Evolutionary conservation across 1,140 invertebrate genomes (phyloP).

Genomic region (Pogonomyrmex barbatus): DNA sequence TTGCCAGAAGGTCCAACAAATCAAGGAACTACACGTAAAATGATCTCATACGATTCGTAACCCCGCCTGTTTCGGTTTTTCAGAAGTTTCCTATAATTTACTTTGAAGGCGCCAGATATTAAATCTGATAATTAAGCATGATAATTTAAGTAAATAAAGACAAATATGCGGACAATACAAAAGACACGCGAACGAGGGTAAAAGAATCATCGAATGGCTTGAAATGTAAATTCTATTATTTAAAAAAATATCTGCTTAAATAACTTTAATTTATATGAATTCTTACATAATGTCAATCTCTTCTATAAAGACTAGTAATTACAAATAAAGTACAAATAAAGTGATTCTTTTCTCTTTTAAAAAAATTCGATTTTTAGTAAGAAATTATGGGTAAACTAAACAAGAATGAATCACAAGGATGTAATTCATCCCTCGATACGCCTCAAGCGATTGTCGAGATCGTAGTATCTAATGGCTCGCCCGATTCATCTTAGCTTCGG

Average conservation of each 20-base stretch:
- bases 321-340: background rate
- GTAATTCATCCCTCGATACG: conserved; percentile 55
- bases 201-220: background rate
- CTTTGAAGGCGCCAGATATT: background rate
- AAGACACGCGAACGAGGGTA: background rate
- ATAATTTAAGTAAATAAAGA: conserved; percentile 14
- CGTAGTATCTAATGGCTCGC: conserved; percentile 43
- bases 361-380: background rate
- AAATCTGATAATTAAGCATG: background rate
- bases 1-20: conserved; percentile 57
- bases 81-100: conserved; percentile 40
- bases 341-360: background rate
- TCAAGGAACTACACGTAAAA: conserved; percentile 30
- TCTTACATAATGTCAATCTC: background rate
- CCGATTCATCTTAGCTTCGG: conserved; percentile 71
- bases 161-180: background rate
- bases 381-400: conserved; percentile 21
- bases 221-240: background rate
- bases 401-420: conserved; percentile 6
- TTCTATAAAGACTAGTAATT: background rate
- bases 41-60: conserved; percentile 27
- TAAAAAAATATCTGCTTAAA: background rate
- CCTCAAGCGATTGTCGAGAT: conserved; percentile 53
- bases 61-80: conserved; percentile 34
- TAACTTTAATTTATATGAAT: background rate